Conservation (phyloP, 1,140 invertebrate species). For the Macrocentrus cingulum region DNA sequence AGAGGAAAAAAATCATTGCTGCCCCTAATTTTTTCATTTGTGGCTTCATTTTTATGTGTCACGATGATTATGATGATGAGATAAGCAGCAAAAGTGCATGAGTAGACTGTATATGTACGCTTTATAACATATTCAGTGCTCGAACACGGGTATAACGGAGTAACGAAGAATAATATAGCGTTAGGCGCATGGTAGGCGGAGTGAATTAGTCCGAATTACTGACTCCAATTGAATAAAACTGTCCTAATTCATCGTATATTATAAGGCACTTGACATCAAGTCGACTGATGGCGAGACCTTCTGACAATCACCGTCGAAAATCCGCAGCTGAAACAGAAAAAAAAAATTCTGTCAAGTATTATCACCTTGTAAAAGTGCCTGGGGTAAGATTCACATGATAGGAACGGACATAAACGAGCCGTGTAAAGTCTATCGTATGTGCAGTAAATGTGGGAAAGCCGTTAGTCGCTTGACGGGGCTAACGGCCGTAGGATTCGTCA, state of each 20-base stretch:
- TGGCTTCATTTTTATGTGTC: constrained; percentile 12
- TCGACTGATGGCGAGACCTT: too few relatives aligned
- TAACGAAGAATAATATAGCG: constrained; percentile 19
- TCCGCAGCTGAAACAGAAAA: too few relatives aligned
- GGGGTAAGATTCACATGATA: background rate
- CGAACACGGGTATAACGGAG: constrained; percentile 20
- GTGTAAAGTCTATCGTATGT: constrained; percentile 8
- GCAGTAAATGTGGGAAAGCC: constrained; percentile 1
- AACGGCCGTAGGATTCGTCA: constrained; percentile 11
- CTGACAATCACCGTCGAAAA: too few relatives aligned
- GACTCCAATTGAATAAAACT: constrained; percentile 27
- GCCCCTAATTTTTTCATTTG: background rate
- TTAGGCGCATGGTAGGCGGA: constrained; percentile 28
- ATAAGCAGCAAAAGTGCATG: background rate
- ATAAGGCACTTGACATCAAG: background rate
- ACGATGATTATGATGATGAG: constrained; percentile 10
- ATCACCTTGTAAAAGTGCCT: too few relatives aligned
- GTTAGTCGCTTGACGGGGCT: constrained; percentile 2
- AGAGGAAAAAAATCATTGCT: background rate
- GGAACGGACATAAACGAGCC: background rate
- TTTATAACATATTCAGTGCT: background rate
- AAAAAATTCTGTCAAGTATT: too few relatives aligned
- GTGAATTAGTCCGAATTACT: constrained; percentile 28
- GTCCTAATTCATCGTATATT: constrained; percentile 21
- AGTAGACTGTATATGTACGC: constrained; percentile 1